A percentile compares a stretch with the other conserved stretches of the same genome.
Conservation (phyloP, 2,888 invertebrate genomes). For the Heliconius cydno region DNA sequence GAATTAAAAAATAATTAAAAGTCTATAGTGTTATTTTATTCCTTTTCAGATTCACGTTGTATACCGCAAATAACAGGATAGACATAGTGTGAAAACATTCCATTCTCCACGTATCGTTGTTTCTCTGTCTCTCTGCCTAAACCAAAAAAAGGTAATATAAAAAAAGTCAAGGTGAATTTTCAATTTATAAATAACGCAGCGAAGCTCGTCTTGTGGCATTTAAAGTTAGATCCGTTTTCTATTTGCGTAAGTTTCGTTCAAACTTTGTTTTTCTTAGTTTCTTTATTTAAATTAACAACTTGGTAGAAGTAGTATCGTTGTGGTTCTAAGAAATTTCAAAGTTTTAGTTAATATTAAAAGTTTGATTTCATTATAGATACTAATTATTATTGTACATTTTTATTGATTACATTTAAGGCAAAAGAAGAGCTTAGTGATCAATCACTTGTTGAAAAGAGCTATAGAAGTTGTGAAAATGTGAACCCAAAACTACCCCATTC, state of each 20-base stretch:
- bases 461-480: too few relatives aligned
- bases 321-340: too few relatives aligned
- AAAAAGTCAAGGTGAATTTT: not conserved
- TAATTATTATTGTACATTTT: too few relatives aligned
- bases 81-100: not conserved
- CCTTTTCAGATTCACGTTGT: not conserved
- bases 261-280: conserved; percentile 7
- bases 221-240: not conserved
- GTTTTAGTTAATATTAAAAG: too few relatives aligned
- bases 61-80: not conserved
- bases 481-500: not conserved
- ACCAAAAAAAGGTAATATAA: not conserved
- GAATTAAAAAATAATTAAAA: too few relatives aligned
- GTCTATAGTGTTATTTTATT: too few relatives aligned
- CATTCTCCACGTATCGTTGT: not conserved
- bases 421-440: too few relatives aligned
- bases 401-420: too few relatives aligned
- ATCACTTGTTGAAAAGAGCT: too few relatives aligned
- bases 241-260: not conserved
- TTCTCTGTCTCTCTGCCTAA: too few relatives aligned
- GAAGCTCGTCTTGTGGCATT: not conserved
- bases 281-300: conserved; percentile 17
- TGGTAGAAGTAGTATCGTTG: too few relatives aligned
- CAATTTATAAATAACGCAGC: not conserved
- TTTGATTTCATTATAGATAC: too few relatives aligned